Evolutionary conservation across 53 echinoderm and acorn worm genomes (phyloP).

Genomic region (Crossaster papposus): DNA sequence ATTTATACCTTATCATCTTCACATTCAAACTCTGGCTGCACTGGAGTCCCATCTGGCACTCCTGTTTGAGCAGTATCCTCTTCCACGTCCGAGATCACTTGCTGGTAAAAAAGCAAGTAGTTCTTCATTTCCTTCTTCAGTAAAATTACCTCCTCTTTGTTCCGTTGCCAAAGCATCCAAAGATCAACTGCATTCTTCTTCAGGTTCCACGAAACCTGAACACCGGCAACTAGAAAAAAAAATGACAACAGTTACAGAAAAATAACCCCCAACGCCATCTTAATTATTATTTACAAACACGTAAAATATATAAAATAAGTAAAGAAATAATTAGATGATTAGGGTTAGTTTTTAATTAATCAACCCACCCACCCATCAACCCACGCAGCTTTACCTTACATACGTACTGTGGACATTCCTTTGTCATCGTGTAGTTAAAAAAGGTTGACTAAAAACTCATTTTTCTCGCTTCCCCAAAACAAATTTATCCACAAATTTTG

Average conservation of each 20-base stretch:
- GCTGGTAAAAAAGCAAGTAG: not conserved
- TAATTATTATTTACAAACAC: not conserved
- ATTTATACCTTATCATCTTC: not conserved
- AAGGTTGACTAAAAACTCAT: too few relatives aligned
- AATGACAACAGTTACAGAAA: not conserved
- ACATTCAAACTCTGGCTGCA: not conserved
- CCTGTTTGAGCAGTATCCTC: not conserved
- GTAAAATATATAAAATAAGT: too few relatives aligned
- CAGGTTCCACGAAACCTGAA: not conserved
- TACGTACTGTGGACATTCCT: too few relatives aligned
- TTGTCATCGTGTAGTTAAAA: too few relatives aligned
- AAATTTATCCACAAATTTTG: too few relatives aligned
- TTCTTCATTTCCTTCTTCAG: constrained; percentile 23
- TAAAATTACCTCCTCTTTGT: not conserved
- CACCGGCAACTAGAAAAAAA: not conserved
- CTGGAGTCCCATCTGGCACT: not conserved
- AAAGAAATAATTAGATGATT: too few relatives aligned
- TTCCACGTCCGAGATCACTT: not conserved
- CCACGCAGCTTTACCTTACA: too few relatives aligned
- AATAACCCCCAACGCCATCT: not conserved
- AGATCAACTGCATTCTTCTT: not conserved
- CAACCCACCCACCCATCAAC: too few relatives aligned
- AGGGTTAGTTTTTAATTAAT: too few relatives aligned
- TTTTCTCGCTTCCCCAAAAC: too few relatives aligned
- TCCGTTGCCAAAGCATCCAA: constrained; percentile 6